Base-by-base conservation (phyloP, 2,113 vertebrate genomes). In the Steatornis caripensis region DNA sequence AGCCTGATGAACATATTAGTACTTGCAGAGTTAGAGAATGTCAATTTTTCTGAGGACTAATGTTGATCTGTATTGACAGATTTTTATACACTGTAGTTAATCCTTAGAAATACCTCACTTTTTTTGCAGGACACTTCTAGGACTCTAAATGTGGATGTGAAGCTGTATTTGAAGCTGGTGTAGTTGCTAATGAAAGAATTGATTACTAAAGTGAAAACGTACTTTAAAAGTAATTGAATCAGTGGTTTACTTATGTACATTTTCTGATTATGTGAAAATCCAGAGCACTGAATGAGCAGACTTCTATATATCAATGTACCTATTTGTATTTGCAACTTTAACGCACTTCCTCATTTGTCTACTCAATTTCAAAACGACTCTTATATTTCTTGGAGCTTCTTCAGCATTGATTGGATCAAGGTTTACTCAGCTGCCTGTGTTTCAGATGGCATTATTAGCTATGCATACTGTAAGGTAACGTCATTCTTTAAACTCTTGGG, bases 301-400 rank as follows among this genome's bases (percentile, higher is more conserved):
- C 9, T 26, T 48, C 5, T 15, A 2, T n/a, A 9, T 0, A 0
- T 32, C 15, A 1, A 1, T 14, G 9, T 80, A 27, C 14, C 5
- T 8, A 15, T 86, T 27, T 0, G 0, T 80, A 43, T 66, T 11
- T 48, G 6, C 7, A 49, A 9, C 29, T 70, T 57, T 26, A 46
- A 36, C 3, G 2, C 22, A 11, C 24, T 89, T 84, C 17, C 8
- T 51, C 5, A 23, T 26, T 77, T 88, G 15, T 69, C 26, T 93
- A 13, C 32, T 69, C 8, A 2, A 13, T 58, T n/a, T 89, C 37
- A 86, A 80, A 81, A 15, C 15, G 36, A 7, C 27, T 77, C 84
- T 30, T 88, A 5, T 77, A 89, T 89, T 96, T 77, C 34, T 70
- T 77, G 39, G 32, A 62, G 14, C 39, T 92, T 81, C 32, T 92